Conservation (phyloP, 2,113 vertebrate species). For the Pandion haliaetus region DNA sequence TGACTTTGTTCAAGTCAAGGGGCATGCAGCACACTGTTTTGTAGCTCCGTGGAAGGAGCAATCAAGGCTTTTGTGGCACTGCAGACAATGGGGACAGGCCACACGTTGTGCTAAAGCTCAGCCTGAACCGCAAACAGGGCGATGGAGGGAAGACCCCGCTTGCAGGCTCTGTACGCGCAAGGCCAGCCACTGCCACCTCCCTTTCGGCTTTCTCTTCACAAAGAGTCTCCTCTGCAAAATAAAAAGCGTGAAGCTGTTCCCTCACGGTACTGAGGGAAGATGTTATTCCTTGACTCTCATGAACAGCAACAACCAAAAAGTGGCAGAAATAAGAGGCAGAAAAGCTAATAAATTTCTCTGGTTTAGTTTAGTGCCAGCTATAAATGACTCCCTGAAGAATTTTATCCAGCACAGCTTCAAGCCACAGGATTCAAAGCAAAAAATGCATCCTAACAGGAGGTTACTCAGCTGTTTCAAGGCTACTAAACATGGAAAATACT, state of each 20-base stretch:
- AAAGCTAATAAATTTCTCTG: background rate
- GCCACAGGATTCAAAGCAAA: background rate
- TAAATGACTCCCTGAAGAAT: background rate
- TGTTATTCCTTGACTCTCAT: background rate
- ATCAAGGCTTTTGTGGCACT: background rate
- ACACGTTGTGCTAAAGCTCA: background rate
- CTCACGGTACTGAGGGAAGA: no score
- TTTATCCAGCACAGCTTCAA: background rate
- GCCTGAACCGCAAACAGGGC: background rate
- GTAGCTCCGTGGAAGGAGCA: background rate
- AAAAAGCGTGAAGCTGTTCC: background rate
- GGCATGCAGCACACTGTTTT: background rate
- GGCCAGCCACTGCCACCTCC: background rate
- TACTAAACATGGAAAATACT: background rate
- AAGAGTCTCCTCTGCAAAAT: background rate
- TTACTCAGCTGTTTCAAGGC: background rate
- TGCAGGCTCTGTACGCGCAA: rapidly evolving
- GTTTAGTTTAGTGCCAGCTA: background rate
- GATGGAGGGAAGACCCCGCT: background rate
- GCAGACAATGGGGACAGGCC: background rate
- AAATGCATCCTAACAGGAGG: background rate
- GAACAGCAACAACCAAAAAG: background rate
- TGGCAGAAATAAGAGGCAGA: background rate
- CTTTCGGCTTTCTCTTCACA: background rate
- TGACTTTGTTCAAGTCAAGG: background rate